phyloP scores from a whole-genome alignment of 1,140 invertebrate genomes.

The Papilio helenus region DNA sequence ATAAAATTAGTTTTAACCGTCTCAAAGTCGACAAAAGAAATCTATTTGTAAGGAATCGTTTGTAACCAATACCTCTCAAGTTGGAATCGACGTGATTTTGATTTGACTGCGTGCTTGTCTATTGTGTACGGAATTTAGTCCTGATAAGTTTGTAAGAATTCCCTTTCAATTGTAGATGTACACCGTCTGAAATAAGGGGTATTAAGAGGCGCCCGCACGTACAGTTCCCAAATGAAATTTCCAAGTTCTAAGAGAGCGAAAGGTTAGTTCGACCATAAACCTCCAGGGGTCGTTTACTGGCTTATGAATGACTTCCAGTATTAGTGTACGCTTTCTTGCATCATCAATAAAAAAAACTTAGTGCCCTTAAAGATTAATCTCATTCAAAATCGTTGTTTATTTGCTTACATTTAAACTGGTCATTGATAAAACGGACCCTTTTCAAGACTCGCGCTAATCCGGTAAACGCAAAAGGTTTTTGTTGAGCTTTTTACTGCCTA shows the following conservation, averaged over 20 bases:
- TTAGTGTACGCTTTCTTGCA: constrained; percentile 53
- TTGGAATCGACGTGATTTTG: constrained; percentile 66
- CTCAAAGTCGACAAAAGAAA: not conserved
- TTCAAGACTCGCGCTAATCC: constrained; percentile 28
- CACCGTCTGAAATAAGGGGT: constrained; percentile 59
- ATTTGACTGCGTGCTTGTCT: constrained; percentile 61
- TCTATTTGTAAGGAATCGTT: constrained; percentile 50
- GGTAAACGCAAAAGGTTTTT: constrained; percentile 34
- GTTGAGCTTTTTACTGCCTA: constrained; percentile 34
- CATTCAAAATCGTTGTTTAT: constrained; percentile 14
- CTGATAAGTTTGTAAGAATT: constrained; percentile 59
- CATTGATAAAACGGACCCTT: constrained; percentile 21
- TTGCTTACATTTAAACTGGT: not conserved
- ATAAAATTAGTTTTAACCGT: not conserved
- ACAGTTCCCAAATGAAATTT: constrained; percentile 73
- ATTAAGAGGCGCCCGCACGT: constrained; percentile 70
- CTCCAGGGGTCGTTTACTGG: constrained; percentile 49
- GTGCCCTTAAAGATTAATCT: not conserved
- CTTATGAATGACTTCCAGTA: constrained; percentile 52
- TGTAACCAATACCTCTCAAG: constrained; percentile 56
- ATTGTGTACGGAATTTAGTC: constrained; percentile 57
- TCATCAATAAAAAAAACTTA: not conserved
- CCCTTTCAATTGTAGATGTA: constrained; percentile 55
- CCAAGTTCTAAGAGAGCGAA: constrained; percentile 58
- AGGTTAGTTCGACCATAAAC: constrained; percentile 40